Percentiles rank a stretch among this genome's conserved stretches.
Conservation (phyloP, 2,113 vertebrate genomes). For the Scomber colias region DNA sequence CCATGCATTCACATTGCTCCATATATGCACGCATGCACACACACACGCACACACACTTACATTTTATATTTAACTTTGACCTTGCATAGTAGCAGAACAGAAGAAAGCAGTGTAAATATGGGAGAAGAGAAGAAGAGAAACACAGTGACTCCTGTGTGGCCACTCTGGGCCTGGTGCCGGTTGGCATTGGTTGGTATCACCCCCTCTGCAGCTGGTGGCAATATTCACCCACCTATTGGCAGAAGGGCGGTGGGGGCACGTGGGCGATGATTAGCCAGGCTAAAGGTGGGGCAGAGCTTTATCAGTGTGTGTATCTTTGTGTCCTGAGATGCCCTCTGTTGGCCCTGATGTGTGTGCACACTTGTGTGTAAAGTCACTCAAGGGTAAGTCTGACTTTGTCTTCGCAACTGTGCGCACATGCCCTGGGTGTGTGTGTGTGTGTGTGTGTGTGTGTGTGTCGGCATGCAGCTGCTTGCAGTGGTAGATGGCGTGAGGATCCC, state of each 20-base stretch:
- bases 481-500: constrained; percentile 39
- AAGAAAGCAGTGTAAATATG: background rate
- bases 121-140: background rate
- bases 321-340: constrained; percentile 67
- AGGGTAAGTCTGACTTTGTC: constrained; percentile 50
- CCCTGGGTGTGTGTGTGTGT: constrained; percentile 3
- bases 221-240: constrained; percentile 74
- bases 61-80: constrained; percentile 5
- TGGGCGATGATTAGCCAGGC: constrained; percentile 53
- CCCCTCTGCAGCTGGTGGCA: constrained; percentile 78
- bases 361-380: constrained; percentile 47
- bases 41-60: background rate
- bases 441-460: background rate
- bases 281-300: constrained; percentile 28
- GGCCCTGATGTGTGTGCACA: constrained; percentile 29
- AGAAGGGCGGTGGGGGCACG: constrained; percentile 46
- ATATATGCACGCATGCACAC: background rate
- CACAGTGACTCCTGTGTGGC: constrained; percentile 69
- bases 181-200: constrained; percentile 63
- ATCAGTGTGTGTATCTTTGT: constrained; percentile 23
- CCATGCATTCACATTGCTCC: constrained; percentile 23
- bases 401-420: constrained; percentile 31
- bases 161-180: constrained; percentile 64
- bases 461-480: constrained; percentile 42
- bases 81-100: background rate